Base-by-base conservation (phyloP, 2,888 invertebrate genomes). In the Hemicrepidius hirtus region DNA sequence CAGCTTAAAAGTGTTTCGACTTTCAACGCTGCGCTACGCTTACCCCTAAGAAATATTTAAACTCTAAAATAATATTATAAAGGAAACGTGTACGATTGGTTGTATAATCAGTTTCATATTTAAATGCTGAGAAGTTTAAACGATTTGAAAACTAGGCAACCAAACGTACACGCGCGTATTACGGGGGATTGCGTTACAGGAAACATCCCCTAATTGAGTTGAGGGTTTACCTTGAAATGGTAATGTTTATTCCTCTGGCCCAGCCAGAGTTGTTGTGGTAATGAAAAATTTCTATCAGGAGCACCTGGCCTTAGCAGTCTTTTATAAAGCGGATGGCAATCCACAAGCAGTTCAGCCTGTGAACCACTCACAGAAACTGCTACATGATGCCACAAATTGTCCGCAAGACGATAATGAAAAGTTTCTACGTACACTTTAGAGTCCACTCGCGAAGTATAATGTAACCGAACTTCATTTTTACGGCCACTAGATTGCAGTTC, bases 401-500 rank as follows among this genome's bases (percentile, higher is more conserved):
- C 96, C 79, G 95, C 95, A 85, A 97, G 89, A 82, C 93, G 92
- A 88, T 93, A 95, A 81, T 94, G 94, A 89, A 97, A 96, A 84
- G 94, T 93, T 89, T 96, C 96, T 82, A 94, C 93, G 85, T 93
- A 92, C 81, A 93, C 90, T 80, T 87, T 86, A 70, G 90, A 89
- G 83, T 90, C 89, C 77, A 91, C 90, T 78, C 90, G 90, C 81
- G 92, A 91, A 86, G 92, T 92, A 87, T 95, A 95, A 88, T 95
- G 94, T 85, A 95, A 89, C 80, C 95, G 92, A 84, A 95, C 92
- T 88, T 96, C 96, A 87, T 95, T 93, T 83, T 93, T 92, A 77
- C 95, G 91, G 79, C 96, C 96, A 87, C 95, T 95, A 85, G 95
- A 96, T 89, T 96, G 95, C 87, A 97, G 90, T 90, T 97, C 96